Percentiles rank a stretch among this genome's conserved stretches.
Conservation (phyloP, 2,888 invertebrate species). For the Allophyes oxyacanthae region DNA sequence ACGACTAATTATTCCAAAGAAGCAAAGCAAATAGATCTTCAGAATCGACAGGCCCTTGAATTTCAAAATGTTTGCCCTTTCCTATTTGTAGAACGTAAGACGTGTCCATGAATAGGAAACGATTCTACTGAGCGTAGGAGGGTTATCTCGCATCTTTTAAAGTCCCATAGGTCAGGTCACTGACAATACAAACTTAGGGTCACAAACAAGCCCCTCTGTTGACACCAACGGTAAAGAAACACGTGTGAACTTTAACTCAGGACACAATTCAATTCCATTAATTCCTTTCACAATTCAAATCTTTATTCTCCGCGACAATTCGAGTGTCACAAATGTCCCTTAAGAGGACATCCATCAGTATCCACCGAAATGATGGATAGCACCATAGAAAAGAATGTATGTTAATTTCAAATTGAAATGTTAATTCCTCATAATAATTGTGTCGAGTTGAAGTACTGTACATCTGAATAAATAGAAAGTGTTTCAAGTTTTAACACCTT, state of each 20-base stretch:
- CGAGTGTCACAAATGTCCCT: slow-evolving; percentile 85
- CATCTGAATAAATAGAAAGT: slow-evolving; percentile 75
- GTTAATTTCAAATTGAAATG: slow-evolving; percentile 84
- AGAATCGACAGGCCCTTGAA: slow-evolving; percentile 73
- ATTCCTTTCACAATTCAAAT: slow-evolving; percentile 66
- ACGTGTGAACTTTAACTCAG: slow-evolving; percentile 85
- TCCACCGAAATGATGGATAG: slow-evolving; percentile 79
- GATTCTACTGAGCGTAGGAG: slow-evolving; percentile 64
- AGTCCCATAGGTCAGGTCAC: slow-evolving; percentile 32
- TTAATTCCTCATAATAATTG: slow-evolving; percentile 81
- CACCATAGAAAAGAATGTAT: slow-evolving; percentile 81
- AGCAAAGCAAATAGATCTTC: slow-evolving; percentile 68
- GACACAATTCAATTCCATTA: slow-evolving; percentile 65
- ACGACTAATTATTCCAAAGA: slow-evolving; percentile 57
- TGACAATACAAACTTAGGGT: slow-evolving; percentile 43
- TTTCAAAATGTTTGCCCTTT: slow-evolving; percentile 75
- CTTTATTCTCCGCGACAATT: slow-evolving; percentile 78
- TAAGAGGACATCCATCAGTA: slow-evolving; percentile 74
- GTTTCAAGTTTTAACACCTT: slow-evolving; percentile 75
- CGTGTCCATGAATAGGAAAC: slow-evolving; percentile 63
- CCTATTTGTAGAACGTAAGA: slow-evolving; percentile 66
- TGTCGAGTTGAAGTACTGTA: slow-evolving; percentile 60
- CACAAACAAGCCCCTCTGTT: slow-evolving; percentile 61
- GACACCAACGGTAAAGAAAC: slow-evolving; percentile 72
- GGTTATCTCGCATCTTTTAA: slow-evolving; percentile 17